phyloP scores from a whole-genome alignment of 2,113 vertebrate species.

The Oryctolagus cuniculus region mOryCun1.1 NC_091433.1:168089001-168089500 shows the following conservation, averaged over 20 bases:
- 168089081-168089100: neutral
- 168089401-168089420: neutral
- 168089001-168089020: neutral
- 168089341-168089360: neutral
- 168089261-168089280: neutral
- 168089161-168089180: constrained; percentile 55
- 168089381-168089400: neutral
- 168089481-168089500: neutral
- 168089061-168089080: neutral
- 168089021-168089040: neutral
- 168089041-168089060: neutral
- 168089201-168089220: constrained; percentile 36
- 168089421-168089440: neutral
- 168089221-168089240: neutral
- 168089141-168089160: neutral
- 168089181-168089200: neutral
- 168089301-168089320: constrained; percentile 29
- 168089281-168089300: constrained; percentile 37
- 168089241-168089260: neutral
- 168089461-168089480: constrained; percentile 17
- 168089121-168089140: neutral
- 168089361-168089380: neutral
- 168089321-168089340: neutral
- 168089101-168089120: neutral
- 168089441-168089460: neutral